Conservation (phyloP, 2,888 invertebrate genomes). For the Amphiduros pacificus region DNA sequence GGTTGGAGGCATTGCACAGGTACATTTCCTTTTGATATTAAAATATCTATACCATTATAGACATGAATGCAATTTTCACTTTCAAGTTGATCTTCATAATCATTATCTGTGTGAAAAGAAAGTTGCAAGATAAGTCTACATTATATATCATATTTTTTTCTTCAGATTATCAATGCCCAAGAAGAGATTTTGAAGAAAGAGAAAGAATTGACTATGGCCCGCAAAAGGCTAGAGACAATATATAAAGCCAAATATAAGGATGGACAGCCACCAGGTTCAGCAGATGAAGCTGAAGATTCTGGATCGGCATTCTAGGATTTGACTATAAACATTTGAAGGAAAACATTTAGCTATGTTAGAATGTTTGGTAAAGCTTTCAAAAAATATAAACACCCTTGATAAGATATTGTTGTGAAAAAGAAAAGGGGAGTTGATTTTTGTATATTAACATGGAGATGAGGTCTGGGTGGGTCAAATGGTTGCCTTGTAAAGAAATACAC, state of each 20-base stretch:
- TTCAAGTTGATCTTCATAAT: neutral
- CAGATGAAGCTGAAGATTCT: constrained; percentile 8
- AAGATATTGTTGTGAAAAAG: no score
- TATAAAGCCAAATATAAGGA: constrained; percentile 66
- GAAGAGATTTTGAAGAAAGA: constrained; percentile 85
- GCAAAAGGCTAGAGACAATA: constrained; percentile 85
- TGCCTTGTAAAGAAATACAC: no score
- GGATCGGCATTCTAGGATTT: constrained; percentile 15
- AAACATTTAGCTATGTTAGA: neutral
- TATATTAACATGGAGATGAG: no score
- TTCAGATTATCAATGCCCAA: constrained; percentile 59
- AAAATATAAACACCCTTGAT: no score
- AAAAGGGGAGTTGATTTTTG: no score
- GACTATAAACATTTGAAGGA: neutral
- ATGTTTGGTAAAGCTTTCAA: no score
- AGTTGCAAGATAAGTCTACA: neutral
- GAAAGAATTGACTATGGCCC: constrained; percentile 87
- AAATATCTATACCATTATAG: neutral
- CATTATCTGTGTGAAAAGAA: neutral
- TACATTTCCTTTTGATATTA: constrained; percentile 18
- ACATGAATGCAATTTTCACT: neutral
- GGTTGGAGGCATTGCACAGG: constrained; percentile 97
- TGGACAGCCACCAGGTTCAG: constrained; percentile 9
- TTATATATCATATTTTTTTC: neutral
- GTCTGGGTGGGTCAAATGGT: no score